Base-by-base conservation (phyloP, 2,888 invertebrate species). In the Erannis defoliaria region DNA sequence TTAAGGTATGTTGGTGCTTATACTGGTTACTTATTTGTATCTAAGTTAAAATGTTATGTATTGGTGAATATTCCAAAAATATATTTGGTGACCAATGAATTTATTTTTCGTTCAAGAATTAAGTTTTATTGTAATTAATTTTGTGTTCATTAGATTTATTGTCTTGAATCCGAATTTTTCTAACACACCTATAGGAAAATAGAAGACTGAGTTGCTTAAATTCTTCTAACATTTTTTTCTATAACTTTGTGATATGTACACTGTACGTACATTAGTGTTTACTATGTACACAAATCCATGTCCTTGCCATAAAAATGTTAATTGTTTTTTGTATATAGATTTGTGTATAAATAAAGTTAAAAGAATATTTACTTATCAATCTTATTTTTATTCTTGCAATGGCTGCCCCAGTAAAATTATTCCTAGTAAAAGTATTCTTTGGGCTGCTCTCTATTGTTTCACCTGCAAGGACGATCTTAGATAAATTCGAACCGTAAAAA, bases 311-410 rank as follows among this genome's bases (percentile, higher is more conserved):
- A 43, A 55, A 66, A 66, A 57, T 67, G 74, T 68, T 77, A 77
- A 76, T 74, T 67, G 73, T 67, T 77, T 67, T 77, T 72, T 80
- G 73, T 78, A 77, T 61, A 83, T 80, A 82, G 73, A 74, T 69
- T 67, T 68, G 70, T 68, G 70, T 66, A 62, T 71, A 74, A 76
- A 77, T 75, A 76, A 68, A 70, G 53, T 56, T 63, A 64, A 64
- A 60, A 50, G 57, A 63, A 63, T 2, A 26, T 26, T 8, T 45
- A 9, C 9, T 2, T 40, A 48, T 54, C 19, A n/a, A 5, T 35
- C 1, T n/a, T 54, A 35, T 33, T 49, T 61, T 70, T 66, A 64
- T 53, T 70, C 62, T 53, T 23, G 6, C 29, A 35, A 1, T 14
- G 5, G 5, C 16, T 8, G 1, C 10, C 5, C 8, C 5, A 16